phyloP scores from a whole-genome alignment of 2,797 vertebrate species.

The Hylomyscus alleni region DNA sequence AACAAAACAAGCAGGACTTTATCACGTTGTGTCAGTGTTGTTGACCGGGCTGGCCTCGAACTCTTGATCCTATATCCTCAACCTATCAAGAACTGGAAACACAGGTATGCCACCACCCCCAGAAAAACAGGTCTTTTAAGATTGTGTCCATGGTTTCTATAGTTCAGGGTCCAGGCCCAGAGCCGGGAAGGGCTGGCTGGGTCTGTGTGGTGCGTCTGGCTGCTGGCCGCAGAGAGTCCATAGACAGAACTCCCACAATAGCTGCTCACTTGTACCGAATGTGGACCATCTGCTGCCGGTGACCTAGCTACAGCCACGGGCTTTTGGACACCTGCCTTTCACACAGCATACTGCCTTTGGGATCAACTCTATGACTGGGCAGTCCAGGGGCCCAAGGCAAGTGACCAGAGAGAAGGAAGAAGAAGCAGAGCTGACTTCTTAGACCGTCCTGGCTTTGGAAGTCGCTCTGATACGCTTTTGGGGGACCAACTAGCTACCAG shows the following conservation, averaged over 20 bases:
- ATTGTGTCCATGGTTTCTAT: neutral
- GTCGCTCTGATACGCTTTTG: neutral
- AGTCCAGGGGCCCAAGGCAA: neutral
- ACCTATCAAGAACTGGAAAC: neutral
- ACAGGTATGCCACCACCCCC: neutral
- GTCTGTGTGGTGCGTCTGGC: neutral
- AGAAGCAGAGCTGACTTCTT: neutral
- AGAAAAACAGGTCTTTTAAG: neutral
- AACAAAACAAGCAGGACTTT: neutral
- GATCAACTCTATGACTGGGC: no score
- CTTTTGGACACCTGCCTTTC: neutral
- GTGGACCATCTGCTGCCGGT: neutral
- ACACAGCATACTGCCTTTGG: neutral
- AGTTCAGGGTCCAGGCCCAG: neutral
- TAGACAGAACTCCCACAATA: neutral
- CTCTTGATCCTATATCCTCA: neutral
- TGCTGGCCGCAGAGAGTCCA: no score
- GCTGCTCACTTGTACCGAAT: neutral
- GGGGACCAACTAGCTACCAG: neutral
- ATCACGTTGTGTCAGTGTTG: no score
- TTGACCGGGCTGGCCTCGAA: neutral
- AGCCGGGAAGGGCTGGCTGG: neutral
- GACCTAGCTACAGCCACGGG: fast-evolving
- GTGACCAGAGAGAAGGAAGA: neutral
- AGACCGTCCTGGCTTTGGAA: neutral